Evolutionary conservation across 2,113 vertebrate species (phyloP), one percentile per base, ranked within the genome.

Genomic region (Egretta garzetta): DNA sequence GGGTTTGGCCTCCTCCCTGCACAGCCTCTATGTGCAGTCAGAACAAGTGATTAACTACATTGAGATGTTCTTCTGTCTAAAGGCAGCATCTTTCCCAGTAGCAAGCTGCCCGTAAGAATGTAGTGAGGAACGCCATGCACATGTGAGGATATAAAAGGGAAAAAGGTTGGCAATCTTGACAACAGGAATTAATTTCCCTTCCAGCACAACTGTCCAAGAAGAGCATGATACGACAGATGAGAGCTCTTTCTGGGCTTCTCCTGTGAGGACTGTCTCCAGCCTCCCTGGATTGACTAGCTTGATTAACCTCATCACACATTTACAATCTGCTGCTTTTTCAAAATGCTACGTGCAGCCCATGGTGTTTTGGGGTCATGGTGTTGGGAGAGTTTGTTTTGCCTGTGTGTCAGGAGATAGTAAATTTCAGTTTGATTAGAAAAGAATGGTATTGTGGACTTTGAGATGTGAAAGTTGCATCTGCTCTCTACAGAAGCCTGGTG

Each of bases 91-190:
- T 27, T 52, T 64, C 27, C 30, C 37, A 35, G 39, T 26, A 49
- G 47, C 32, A 43, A 43, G 35, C 63, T 26, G 32, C 49, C 26
- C 30, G 8, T 43, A 55, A 49, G 53, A 49, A 37, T 0, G 0
- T 26, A 10, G 47, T 0, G 1, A 73, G 52, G 26, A 68, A 73
- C 0, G 1, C 21, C 15, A 24, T 37, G 30, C 21, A 11, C 4
- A 3, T 43, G 24, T 74, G 26, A 70, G n/a, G 26, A 26, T 63
- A 18, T 14, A 39, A 58, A 27, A 50, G 43, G 47, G 28, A 50
- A 67, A 28, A 59, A 47, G 17, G 5, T 7, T 86, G 50, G 24
- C 14, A 20, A 10, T 68, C 33, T 39, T 35, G 39, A 60, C 59
- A 81, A 32, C 14, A 35, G 32, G 35, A 67, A 17, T 43, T 43